Evolutionary conservation across 2,113 vertebrate genomes (phyloP).

Genomic region (Dolichotis patagonum): DNA sequence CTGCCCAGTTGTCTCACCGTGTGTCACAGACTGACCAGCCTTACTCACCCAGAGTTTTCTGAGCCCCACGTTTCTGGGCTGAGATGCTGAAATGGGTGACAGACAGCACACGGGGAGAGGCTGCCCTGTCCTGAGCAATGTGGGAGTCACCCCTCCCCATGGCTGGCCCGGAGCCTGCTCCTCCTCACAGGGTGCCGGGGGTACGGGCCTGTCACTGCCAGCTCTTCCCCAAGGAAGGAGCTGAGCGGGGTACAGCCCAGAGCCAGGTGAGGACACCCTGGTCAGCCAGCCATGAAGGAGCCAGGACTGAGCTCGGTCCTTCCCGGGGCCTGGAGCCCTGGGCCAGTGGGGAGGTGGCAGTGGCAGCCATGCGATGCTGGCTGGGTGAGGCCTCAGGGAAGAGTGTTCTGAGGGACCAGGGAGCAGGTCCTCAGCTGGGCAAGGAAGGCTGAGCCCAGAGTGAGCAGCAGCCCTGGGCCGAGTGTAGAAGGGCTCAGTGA

Average conservation of each 20-base stretch:
- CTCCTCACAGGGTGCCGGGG: rapidly evolving
- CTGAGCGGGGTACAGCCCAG: neutral
- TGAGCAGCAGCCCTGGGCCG: neutral
- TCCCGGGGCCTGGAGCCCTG: neutral
- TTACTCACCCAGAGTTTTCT: neutral
- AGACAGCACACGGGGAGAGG: rapidly evolving
- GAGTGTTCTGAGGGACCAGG: too few relatives aligned
- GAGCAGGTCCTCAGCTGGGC: too few relatives aligned
- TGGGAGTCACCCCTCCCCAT: rapidly evolving
- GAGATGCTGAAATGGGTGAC: too few relatives aligned
- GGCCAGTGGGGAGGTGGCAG: neutral
- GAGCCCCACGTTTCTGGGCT: neutral
- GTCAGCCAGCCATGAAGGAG: neutral
- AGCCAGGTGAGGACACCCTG: rapidly evolving
- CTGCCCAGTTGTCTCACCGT: rapidly evolving
- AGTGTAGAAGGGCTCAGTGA: neutral
- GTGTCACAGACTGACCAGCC: neutral
- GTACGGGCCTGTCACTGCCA: too few relatives aligned
- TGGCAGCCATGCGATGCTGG: rapidly evolving
- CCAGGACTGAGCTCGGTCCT: neutral
- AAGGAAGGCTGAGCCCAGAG: neutral
- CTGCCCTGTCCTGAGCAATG: rapidly evolving
- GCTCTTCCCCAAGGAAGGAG: neutral
- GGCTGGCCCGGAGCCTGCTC: neutral
- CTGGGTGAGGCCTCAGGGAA: neutral